phyloP scores from a whole-genome alignment of 2,888 invertebrate genomes.

The Heliconius cydno region DNA sequence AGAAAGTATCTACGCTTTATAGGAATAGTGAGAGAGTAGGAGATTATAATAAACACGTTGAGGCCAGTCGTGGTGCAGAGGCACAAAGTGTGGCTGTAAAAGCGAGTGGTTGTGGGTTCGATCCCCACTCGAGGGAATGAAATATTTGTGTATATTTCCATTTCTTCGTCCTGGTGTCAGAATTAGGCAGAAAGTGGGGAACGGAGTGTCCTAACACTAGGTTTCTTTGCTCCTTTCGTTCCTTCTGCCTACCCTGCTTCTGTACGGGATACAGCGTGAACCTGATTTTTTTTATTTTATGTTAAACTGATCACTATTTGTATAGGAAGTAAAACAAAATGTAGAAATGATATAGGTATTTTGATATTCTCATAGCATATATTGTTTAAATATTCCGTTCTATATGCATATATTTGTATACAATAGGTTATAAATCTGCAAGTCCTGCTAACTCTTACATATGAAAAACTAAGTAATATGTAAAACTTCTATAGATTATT shows the following conservation, averaged over 20 bases:
- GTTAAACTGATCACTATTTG: conserved; percentile 39
- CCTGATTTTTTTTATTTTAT: background rate
- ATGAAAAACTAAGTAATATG: conserved; percentile 39
- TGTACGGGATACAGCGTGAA: too few species aligned
- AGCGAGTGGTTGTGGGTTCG: too few species aligned
- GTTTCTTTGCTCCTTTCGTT: too few species aligned
- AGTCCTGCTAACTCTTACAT: conserved; percentile 27
- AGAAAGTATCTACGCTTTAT: conserved; percentile 44
- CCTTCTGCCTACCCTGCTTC: too few species aligned
- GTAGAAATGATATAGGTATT: conserved; percentile 30
- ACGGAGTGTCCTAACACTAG: too few species aligned
- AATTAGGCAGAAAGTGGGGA: too few species aligned
- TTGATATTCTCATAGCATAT: conserved; percentile 35
- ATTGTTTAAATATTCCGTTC: conserved; percentile 38
- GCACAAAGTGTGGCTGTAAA: too few species aligned
- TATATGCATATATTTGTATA: conserved; percentile 44
- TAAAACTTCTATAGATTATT: conserved; percentile 9
- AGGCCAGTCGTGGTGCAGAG: too few species aligned
- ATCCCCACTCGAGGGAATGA: too few species aligned
- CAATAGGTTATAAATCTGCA: conserved; percentile 43
- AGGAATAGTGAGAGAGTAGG: conserved; percentile 9
- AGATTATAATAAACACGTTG: conserved; percentile 39
- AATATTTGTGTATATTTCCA: too few species aligned
- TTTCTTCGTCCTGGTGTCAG: too few species aligned
- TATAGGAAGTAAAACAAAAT: conserved; percentile 38